Base-by-base conservation (phyloP, 2,888 invertebrate species). In the Mystacides longicornis region DNA sequence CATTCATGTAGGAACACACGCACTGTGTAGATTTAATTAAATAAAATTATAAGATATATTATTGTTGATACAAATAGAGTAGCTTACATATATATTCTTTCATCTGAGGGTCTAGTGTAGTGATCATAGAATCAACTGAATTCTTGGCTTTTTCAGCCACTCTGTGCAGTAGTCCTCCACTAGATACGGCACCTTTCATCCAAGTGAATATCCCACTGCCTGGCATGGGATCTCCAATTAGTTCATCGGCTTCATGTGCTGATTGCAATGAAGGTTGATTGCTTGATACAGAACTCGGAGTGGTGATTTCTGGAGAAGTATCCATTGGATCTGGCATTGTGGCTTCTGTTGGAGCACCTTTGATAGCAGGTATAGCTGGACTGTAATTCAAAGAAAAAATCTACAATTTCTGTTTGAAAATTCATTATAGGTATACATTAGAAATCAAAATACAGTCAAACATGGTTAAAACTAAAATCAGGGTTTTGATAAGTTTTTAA, bases 81-180 rank as follows among this genome's bases (percentile, higher is more conserved):
- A 43, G 14, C 85, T 79, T 77, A 91, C 91, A 82, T 62, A 91
- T 81, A 66, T 88, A 86, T 71, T 91, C 89, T 67, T 85, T 86
- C 92, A 92, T 93, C 69, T 92, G 91, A 16, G 92, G 92, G 69
- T 93, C 92, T 21, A 93, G 72, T 7, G 91, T 91, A 9, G 90
- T 91, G 52, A 93, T 89, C 80, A 93, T 86, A 0, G 87, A 83
- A 68, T 91, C 90, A 0, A 92, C 86, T 1, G 89, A 89, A 65
- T 77, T 87, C 75, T 87, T 86, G 0, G 87, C 87, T 63, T 83
- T 86, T 65, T 87, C 86, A 0, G 86, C 86, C 9, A 88, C 85
- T 64, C 81, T 79, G 49, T 81, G 82, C 27, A 87, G 68, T 1
- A 86, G 72, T 7, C 78, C 79, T 4, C 83, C 83, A 22, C 75